Conservation (phyloP, 1,140 invertebrate species). For the Drosophila busckii region DNA sequence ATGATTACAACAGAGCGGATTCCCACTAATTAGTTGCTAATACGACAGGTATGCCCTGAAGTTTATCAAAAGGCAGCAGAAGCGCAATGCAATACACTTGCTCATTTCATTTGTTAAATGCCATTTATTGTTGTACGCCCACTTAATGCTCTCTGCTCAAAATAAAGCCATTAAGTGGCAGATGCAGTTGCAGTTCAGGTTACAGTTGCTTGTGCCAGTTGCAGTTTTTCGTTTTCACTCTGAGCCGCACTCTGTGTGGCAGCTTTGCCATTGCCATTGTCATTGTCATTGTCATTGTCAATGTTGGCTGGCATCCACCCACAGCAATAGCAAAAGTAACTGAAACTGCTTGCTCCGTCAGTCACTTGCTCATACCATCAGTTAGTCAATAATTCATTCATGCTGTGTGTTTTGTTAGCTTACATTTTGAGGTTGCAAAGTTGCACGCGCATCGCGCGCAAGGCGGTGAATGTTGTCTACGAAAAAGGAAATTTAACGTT, state of each 20-base stretch:
- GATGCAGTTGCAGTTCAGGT: conserved; percentile 56
- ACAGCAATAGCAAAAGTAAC: conserved; percentile 41
- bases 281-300: conserved; percentile 23
- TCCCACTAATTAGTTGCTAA: conserved; percentile 37
- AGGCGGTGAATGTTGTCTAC: conserved; percentile 69
- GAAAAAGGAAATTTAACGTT: conserved; percentile 70
- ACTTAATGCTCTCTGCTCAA: conserved; percentile 28
- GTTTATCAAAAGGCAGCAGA: no score
- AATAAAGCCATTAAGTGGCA: conserved; percentile 67
- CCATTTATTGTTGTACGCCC: conserved; percentile 24
- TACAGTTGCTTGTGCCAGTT: no score
- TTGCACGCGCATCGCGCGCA: conserved; percentile 49
- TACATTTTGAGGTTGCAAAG: conserved; percentile 64
- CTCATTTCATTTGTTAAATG: conserved; percentile 8
- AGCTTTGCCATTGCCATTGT: conserved; percentile 26
- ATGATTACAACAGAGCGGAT: conserved; percentile 60
- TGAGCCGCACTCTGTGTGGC: conserved; percentile 8
- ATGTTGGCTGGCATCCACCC: not conserved
- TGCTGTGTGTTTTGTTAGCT: conserved; percentile 55
- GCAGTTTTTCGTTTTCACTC: conserved; percentile 52
- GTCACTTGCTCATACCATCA: conserved; percentile 20
- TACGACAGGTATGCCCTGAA: no score
- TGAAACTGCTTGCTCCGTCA: conserved; percentile 44
- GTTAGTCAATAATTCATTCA: conserved; percentile 57
- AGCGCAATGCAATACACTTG: no score